Conservation (phyloP, 1,140 invertebrate species). For the Frieseomelitta varia region DNA sequence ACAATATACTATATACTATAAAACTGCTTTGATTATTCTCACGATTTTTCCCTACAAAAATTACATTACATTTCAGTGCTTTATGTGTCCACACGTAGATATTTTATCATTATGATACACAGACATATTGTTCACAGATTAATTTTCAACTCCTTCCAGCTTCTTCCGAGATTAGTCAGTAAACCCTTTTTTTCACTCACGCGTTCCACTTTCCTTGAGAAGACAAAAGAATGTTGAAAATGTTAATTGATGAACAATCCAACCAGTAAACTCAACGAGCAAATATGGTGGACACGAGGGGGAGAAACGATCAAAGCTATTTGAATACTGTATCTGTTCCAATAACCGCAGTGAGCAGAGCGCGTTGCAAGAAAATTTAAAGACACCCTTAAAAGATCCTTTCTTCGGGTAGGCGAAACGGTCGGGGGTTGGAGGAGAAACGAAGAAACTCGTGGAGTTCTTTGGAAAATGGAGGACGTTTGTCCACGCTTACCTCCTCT, state of each 20-base stretch:
- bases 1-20: too few species aligned
- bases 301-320: neutral
- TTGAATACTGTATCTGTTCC: neutral
- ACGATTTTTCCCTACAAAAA: too few species aligned
- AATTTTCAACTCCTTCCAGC: too few species aligned
- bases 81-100: too few species aligned
- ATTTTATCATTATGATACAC: too few species aligned
- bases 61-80: too few species aligned
- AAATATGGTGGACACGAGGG: too few species aligned
- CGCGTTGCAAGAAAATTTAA: neutral
- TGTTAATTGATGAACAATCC: neutral
- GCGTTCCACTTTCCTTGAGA: neutral
- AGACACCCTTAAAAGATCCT: constrained; percentile 1
- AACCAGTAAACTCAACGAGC: too few species aligned
- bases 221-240: neutral
- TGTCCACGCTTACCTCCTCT: constrained; percentile 70
- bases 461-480: constrained; percentile 56
- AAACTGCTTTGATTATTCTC: too few species aligned
- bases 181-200: too few species aligned
- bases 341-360: neutral
- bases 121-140: too few species aligned
- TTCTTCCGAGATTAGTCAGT: too few species aligned
- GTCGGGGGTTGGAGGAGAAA: neutral
- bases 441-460: constrained; percentile 16
- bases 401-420: neutral